Evolutionary conservation across 2,113 vertebrate species (phyloP).

Genomic region (Mugil cephalus): DNA sequence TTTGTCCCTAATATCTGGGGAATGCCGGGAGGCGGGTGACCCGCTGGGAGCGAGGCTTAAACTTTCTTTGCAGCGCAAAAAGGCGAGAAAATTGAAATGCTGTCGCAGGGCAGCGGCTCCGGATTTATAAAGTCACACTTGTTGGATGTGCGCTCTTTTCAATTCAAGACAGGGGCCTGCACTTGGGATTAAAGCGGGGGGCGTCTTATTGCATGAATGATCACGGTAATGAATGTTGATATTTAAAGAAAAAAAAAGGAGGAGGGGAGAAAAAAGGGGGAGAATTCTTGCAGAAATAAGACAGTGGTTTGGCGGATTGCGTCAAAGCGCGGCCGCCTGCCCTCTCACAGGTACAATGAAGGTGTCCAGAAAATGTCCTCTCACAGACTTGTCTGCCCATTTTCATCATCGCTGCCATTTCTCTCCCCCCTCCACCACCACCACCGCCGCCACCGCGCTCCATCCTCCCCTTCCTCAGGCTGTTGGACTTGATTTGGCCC

Average conservation of each 20-base stretch:
- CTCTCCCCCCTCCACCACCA: background rate
- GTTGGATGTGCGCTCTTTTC: constrained; percentile 66
- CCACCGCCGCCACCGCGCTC: too few species aligned
- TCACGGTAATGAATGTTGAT: constrained; percentile 67
- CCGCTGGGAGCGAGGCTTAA: constrained; percentile 79
- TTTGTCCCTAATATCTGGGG: constrained; percentile 89
- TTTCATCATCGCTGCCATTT: constrained; percentile 57
- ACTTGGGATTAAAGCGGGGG: constrained; percentile 41
- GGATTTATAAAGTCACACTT: constrained; percentile 77
- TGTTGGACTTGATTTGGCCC: constrained; percentile 74
- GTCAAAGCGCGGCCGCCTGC: background rate
- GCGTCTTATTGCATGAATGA: constrained; percentile 65
- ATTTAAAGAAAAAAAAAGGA: constrained; percentile 3
- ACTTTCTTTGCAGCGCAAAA: constrained; percentile 76
- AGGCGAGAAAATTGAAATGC: constrained; percentile 79
- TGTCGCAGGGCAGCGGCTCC: constrained; percentile 50
- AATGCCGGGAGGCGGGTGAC: constrained; percentile 82
- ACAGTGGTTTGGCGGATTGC: constrained; percentile 15
- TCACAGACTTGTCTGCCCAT: constrained; percentile 49
- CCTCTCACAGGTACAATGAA: constrained; percentile 53
- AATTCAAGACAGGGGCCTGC: constrained; percentile 50
- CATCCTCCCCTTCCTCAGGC: background rate
- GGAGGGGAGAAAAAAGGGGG: rapidly evolving
- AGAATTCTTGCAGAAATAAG: background rate
- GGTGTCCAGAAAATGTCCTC: constrained; percentile 51